A percentile compares a stretch with the other conserved stretches of the same genome.
Conservation (phyloP, 2,888 invertebrate species). For the Cephus runcator region DNA sequence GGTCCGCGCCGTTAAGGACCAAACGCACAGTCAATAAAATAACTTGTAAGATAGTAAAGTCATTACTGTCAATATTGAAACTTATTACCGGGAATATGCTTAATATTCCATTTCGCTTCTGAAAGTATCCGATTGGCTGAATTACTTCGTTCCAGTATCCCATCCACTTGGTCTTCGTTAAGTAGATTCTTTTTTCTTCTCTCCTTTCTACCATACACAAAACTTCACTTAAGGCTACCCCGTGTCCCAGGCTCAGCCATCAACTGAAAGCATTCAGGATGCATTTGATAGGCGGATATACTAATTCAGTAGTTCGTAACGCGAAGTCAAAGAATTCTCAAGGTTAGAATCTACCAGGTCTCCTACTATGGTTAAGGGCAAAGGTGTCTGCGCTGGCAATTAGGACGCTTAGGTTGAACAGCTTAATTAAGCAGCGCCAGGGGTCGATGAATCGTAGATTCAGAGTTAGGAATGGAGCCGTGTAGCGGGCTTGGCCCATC, state of each 20-base stretch:
- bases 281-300: neutral
- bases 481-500: conserved; percentile 13
- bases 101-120: neutral
- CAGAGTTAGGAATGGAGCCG: conserved; percentile 9
- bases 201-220: neutral
- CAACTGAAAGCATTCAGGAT: neutral
- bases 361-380: neutral
- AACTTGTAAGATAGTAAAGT: conserved; percentile 35
- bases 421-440: conserved; percentile 49
- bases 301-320: neutral
- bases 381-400: conserved; percentile 36
- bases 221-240: neutral
- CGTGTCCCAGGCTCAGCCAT: neutral
- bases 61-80: conserved; percentile 40
- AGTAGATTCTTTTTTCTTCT: neutral
- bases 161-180: neutral
- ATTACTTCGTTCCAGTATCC: neutral
- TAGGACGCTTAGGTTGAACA: conserved; percentile 48
- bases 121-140: neutral
- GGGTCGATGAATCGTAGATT: conserved; percentile 9
- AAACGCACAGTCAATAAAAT: conserved; percentile 26
- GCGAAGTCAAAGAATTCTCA: neutral
- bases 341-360: neutral
- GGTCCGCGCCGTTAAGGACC: conserved; percentile 24
- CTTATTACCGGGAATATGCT: neutral